A percentile compares a stretch with the other conserved stretches of the same genome.
Conservation (phyloP, 2,113 vertebrate genomes). For the Anser cygnoides region DNA sequence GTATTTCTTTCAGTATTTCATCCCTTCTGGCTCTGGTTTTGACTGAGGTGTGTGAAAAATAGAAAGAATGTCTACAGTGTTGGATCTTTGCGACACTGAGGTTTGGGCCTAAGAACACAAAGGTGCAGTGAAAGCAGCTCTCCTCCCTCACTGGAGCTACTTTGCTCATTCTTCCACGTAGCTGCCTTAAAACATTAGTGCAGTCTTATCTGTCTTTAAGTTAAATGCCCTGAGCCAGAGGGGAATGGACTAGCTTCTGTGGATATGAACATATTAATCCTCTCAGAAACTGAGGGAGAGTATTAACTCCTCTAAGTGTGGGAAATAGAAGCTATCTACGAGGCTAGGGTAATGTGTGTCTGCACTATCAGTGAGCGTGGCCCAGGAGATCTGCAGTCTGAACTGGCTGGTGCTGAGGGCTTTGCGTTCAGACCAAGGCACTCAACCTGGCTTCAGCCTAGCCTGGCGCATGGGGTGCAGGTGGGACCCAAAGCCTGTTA, state of each 20-base stretch:
- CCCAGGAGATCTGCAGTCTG: not conserved
- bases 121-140: not conserved
- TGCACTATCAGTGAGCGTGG: accelerated
- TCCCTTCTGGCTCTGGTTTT: not conserved
- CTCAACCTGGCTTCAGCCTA: not conserved
- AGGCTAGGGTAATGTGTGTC: not conserved
- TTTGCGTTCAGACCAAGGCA: accelerated
- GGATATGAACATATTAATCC: not conserved
- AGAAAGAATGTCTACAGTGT: not conserved
- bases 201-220: not conserved
- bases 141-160: not conserved
- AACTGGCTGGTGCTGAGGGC: not conserved
- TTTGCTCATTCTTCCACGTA: not conserved
- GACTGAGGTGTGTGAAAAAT: not conserved
- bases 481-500: accelerated
- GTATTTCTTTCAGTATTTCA: not conserved
- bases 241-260: not conserved
- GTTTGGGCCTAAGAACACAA: not conserved
- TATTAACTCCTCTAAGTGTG: not conserved
- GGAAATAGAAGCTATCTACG: not conserved
- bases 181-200: not conserved
- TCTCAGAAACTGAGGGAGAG: not conserved
- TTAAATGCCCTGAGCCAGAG: not conserved
- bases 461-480: accelerated
- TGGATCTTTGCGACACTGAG: not conserved